phyloP scores from a whole-genome alignment of 2,797 vertebrate genomes.

The Podarcis lilfordi region DNA sequence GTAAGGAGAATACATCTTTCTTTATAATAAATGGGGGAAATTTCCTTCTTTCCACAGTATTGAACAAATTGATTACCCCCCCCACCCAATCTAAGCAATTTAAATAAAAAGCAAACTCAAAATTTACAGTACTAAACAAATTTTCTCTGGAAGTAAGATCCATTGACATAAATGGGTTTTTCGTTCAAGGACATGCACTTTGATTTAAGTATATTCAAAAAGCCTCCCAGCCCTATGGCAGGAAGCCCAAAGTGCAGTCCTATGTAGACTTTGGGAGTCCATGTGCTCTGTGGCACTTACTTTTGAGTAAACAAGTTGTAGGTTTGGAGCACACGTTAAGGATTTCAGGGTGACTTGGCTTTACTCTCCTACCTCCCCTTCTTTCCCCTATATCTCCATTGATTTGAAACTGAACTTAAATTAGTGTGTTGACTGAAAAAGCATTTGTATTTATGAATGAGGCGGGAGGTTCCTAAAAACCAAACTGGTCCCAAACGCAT shows the following conservation, averaged over 20 bases:
- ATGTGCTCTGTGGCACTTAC: not conserved
- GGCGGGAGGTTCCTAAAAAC: not conserved
- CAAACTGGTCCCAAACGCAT: not conserved
- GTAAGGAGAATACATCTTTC: not conserved
- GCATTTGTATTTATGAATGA: not conserved
- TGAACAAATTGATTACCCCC: not conserved
- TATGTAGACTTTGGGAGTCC: not conserved
- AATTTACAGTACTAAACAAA: not conserved
- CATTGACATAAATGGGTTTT: not conserved
- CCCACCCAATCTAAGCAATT: not conserved
- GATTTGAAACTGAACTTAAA: too few relatives aligned
- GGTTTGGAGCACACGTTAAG: not conserved
- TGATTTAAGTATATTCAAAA: not conserved
- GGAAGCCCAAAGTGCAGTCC: not conserved
- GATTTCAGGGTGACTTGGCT: not conserved
- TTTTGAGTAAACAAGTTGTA: not conserved
- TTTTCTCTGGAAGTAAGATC: not conserved
- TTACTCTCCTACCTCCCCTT: not conserved
- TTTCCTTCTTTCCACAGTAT: not conserved
- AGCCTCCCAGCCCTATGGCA: too few relatives aligned
- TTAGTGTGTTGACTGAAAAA: not conserved
- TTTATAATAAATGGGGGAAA: not conserved
- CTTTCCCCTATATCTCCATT: too few relatives aligned
- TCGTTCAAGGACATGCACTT: not conserved
- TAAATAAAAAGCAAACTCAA: not conserved